Conservation (phyloP, 2,888 invertebrate species). For the Phyllotreta striolata region DNA sequence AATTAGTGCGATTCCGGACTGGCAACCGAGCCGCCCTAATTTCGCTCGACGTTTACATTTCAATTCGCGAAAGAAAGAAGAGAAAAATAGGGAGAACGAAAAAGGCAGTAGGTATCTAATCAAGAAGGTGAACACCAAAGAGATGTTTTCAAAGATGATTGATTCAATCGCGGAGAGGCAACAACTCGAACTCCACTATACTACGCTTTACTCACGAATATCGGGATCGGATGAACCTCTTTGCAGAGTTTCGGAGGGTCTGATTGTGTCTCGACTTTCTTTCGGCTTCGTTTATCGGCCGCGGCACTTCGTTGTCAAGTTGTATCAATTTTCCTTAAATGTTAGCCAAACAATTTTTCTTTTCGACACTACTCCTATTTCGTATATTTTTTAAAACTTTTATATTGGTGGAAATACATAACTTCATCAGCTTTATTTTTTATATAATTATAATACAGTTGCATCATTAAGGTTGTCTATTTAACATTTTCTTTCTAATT, state of each 20-base stretch:
- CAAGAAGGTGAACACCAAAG: conserved; percentile 32
- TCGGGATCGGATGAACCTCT: conserved; percentile 45
- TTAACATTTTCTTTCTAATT: too few relatives aligned
- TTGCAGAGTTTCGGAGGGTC: conserved; percentile 35
- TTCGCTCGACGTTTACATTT: conserved; percentile 16
- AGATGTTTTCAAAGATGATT: conserved; percentile 32
- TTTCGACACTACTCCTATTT: too few relatives aligned
- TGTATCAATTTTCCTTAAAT: background rate
- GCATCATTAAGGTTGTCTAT: too few relatives aligned
- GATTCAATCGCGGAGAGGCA: conserved; percentile 32
- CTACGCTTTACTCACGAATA: conserved; percentile 22
- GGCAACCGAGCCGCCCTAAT: background rate
- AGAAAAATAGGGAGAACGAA: background rate
- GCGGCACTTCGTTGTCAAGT: conserved; percentile 15
- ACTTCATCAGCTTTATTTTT: too few relatives aligned
- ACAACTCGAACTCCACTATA: conserved; percentile 19
- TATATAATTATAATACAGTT: too few relatives aligned
- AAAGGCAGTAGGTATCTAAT: conserved; percentile 24
- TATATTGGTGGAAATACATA: too few relatives aligned
- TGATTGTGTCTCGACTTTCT: conserved; percentile 47
- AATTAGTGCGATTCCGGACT: too few relatives aligned
- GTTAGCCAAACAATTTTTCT: background rate
- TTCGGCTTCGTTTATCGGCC: conserved; percentile 39
- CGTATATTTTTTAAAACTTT: too few relatives aligned
- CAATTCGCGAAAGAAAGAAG: conserved; percentile 3